These are phyloP conservation scores for Tetragonula clypearis DNA, from an alignment of 1,140 invertebrate genomes.

Conservation along the genomic window DNA sequence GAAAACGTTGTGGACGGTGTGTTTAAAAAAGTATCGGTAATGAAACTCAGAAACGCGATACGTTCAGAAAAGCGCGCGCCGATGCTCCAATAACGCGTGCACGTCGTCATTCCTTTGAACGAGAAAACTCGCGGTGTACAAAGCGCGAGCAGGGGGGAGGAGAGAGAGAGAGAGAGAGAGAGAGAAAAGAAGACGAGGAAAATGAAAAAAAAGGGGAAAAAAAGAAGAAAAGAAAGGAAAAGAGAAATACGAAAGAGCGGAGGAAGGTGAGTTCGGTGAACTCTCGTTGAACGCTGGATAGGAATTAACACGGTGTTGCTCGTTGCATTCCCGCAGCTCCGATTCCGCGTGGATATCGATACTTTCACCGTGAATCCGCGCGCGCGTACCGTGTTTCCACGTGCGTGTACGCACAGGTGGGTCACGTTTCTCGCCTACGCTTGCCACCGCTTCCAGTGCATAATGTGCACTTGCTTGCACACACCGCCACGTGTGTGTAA, in stretches of 20 bases:
- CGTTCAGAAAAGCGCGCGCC: not conserved
- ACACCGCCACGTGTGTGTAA: not conserved
- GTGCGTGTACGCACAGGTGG: slow-evolving; percentile 60
- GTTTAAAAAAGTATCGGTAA: no score
- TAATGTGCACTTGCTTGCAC: not conserved
- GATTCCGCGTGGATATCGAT: slow-evolving; percentile 55
- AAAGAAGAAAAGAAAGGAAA: not conserved
- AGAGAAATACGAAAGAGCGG: no score
- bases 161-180: no score
- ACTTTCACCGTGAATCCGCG: slow-evolving; percentile 65
- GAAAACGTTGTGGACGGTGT: not conserved
- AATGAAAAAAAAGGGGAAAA: not conserved
- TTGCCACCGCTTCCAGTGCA: slow-evolving; percentile 8
- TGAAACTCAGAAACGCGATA: not conserved
- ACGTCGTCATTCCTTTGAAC: not conserved
- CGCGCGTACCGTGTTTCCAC: slow-evolving; percentile 17
- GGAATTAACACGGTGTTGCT: slow-evolving; percentile 17
- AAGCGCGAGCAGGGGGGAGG: no score
- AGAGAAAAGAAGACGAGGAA: not conserved
- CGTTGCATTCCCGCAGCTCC: slow-evolving; percentile 41
- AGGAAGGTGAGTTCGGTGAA: slow-evolving; percentile 29
- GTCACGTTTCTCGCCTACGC: slow-evolving; percentile 54
- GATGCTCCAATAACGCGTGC: not conserved
- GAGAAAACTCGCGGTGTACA: no score
- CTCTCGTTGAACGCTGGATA: not conserved